Evolutionary conservation across 2,888 invertebrate species (phyloP).

Genomic region (Syrista parreyssii): DNA sequence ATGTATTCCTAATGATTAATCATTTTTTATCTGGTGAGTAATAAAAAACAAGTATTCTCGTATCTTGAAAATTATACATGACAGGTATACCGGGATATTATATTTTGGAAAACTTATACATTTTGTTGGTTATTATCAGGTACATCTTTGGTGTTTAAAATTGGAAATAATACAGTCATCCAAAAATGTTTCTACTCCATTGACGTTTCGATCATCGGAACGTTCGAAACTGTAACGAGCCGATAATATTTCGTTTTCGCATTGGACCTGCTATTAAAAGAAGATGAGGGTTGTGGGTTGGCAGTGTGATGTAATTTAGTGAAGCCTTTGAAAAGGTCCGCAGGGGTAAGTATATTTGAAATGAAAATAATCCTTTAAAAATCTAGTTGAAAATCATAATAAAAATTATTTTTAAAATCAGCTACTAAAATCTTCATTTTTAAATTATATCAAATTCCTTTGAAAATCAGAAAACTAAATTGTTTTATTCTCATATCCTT

Average conservation of each 20-base stretch:
- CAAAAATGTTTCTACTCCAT: not conserved
- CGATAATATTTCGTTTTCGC: constrained; percentile 27
- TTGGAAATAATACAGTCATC: not conserved
- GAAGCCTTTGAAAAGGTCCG: not conserved
- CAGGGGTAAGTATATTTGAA: not conserved
- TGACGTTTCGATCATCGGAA: not conserved
- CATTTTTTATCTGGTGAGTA: not conserved
- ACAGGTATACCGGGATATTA: not conserved
- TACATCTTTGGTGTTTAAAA: not conserved
- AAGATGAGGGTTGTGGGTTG: constrained; percentile 19
- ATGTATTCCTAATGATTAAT: not conserved
- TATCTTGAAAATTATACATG: not conserved
- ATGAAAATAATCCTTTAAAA: not conserved
- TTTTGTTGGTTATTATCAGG: too few relatives aligned
- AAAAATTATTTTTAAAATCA: not conserved
- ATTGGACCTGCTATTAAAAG: constrained; percentile 24
- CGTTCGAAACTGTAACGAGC: constrained; percentile 20
- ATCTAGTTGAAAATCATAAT: not conserved
- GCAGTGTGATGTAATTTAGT: not conserved
- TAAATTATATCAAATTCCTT: not conserved
- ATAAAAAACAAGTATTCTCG: not conserved
- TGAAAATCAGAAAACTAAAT: not conserved
- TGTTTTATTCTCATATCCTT: not conserved
- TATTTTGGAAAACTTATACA: not conserved
- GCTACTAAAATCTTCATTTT: not conserved